Conservation (phyloP, 1,140 invertebrate species). For the Berghia stephanieae region DNA sequence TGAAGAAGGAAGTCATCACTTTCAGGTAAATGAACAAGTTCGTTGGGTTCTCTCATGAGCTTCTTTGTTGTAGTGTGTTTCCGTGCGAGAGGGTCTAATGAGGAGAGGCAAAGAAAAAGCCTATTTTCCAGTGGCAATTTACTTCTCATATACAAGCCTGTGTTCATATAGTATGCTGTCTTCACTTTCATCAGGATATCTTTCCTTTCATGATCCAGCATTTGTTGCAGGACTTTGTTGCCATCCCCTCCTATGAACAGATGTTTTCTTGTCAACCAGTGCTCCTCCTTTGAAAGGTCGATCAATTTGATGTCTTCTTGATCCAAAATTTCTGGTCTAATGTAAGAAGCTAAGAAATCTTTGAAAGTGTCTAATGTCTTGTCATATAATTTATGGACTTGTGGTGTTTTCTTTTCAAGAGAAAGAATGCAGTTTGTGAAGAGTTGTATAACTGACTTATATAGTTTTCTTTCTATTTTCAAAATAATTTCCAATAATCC, state of each 20-base stretch:
- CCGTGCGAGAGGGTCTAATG: background rate
- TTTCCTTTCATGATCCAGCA: background rate
- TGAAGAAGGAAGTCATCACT: background rate
- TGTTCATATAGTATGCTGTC: background rate
- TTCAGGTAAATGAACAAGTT: background rate
- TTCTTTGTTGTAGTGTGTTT: background rate
- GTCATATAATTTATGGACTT: slow-evolving; percentile 3
- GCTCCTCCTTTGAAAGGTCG: background rate
- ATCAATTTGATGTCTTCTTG: background rate
- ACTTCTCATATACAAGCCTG: background rate
- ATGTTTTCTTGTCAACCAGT: no score
- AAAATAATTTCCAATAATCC: background rate
- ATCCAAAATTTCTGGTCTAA: background rate
- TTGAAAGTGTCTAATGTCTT: background rate
- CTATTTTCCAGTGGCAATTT: background rate
- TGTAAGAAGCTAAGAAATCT: background rate
- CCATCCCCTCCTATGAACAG: no score
- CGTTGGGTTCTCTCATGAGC: background rate
- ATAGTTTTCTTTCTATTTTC: background rate
- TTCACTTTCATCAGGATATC: background rate
- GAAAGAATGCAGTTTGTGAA: background rate
- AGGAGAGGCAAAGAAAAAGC: background rate
- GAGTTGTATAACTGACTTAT: background rate
- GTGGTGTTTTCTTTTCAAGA: background rate
- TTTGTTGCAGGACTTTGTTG: no score